A percentile compares a stretch with the other conserved stretches of the same genome.
These are phyloP conservation scores for Misgurnus mizolepis DNA, from an alignment of 2,113 vertebrate species.

Conservation along the genomic window DNA sequence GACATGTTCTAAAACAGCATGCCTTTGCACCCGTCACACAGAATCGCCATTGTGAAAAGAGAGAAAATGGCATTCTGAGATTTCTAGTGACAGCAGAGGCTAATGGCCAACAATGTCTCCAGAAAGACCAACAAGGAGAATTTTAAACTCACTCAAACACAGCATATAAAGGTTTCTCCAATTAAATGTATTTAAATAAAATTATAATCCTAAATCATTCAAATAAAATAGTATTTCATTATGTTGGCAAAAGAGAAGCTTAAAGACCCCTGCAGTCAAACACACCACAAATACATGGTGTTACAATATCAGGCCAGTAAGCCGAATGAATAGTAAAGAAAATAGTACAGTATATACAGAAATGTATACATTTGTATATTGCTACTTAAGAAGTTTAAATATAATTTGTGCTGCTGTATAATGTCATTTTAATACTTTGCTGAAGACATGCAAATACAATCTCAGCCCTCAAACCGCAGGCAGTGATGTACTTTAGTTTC, in stretches of 20 bases:
- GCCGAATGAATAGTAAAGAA: conserved; percentile 20
- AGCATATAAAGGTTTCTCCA: neutral
- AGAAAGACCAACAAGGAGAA: neutral
- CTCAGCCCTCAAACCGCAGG: conserved; percentile 4
- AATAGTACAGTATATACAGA: neutral
- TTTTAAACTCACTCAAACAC: neutral
- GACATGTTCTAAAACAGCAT: conserved; percentile 71
- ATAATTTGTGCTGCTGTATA: neutral
- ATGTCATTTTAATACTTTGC: neutral
- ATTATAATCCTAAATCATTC: conserved; percentile 13
- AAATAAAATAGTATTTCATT: conserved; percentile 44
- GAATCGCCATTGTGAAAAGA: conserved; percentile 55
- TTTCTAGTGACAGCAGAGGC: conserved; percentile 59
- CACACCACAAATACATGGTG: conserved; percentile 60
- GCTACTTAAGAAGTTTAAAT: neutral
- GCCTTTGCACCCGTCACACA: conserved; percentile 68
- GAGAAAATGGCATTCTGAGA: conserved; percentile 57
- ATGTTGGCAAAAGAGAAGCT: conserved; percentile 40
- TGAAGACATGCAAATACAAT: conserved; percentile 20
- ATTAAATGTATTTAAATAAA: conserved; percentile 25
- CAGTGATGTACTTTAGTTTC: neutral
- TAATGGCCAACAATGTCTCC: conserved; percentile 38
- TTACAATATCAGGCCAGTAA: neutral
- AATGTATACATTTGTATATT: conserved; percentile 4
- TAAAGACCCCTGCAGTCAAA: conserved; percentile 58